Evolutionary conservation across 2,888 invertebrate genomes (phyloP).

Genomic region (Trileptium ribeirensis): DNA sequence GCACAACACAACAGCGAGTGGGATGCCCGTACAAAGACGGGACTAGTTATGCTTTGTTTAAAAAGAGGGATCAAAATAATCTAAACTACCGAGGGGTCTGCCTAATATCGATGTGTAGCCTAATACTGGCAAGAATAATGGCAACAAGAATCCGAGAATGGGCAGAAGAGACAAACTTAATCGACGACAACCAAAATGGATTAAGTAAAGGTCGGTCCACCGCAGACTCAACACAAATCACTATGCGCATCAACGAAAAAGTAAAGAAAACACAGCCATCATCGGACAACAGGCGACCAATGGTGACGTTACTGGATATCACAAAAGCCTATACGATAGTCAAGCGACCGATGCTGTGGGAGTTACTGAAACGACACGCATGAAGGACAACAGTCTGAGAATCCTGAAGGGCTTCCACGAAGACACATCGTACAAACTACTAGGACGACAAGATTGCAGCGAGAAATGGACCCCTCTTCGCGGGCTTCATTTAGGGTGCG

Average conservation of each 20-base stretch:
- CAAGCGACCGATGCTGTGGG: neutral
- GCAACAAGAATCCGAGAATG: neutral
- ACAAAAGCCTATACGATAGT: neutral
- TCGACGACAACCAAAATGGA: neutral
- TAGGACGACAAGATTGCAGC: too few species aligned
- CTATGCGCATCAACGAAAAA: neutral
- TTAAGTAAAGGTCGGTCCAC: neutral
- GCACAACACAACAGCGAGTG: neutral
- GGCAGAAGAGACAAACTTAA: neutral
- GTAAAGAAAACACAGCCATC: neutral
- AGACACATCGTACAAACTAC: constrained; percentile 13
- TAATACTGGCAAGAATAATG: neutral
- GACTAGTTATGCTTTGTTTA: neutral
- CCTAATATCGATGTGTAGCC: neutral
- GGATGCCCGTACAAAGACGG: neutral
- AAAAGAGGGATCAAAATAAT: neutral
- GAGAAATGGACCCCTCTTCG: too few species aligned
- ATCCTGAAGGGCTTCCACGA: constrained; percentile 14
- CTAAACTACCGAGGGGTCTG: too few species aligned
- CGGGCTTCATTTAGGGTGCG: too few species aligned
- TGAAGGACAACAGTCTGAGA: too few species aligned
- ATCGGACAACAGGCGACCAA: neutral
- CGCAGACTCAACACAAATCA: neutral
- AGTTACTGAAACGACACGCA: too few species aligned
- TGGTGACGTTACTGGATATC: neutral